Percentiles rank a stretch among this genome's conserved stretches.
These are phyloP conservation scores for Megalops atlanticus DNA, from an alignment of 2,113 vertebrate genomes.

Conservation along the genomic window DNA sequence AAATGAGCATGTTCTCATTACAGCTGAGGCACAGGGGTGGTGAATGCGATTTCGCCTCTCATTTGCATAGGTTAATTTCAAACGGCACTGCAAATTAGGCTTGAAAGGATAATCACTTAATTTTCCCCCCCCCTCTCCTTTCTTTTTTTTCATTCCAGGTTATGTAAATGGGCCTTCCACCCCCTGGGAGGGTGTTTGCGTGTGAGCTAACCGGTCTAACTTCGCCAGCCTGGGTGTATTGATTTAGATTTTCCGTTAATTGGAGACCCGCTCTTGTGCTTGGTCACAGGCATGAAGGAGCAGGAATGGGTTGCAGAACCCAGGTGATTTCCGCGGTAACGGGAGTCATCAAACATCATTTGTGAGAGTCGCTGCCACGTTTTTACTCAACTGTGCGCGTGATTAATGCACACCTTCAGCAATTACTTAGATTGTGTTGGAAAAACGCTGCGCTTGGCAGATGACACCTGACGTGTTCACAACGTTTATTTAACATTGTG, in stretches of 20 bases:
- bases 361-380: conserved; percentile 41
- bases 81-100: conserved; percentile 90
- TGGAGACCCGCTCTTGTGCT: conserved; percentile 73
- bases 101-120: conserved; percentile 97
- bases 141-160: conserved; percentile 76
- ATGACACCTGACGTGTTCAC: not conserved
- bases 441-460: not conserved
- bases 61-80: conserved; percentile 96
- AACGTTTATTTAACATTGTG: not conserved
- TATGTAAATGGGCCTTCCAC: conserved; percentile 87
- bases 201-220: conserved; percentile 51
- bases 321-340: conserved; percentile 67
- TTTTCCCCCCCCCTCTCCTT: conserved; percentile 65
- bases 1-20: conserved; percentile 34
- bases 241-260: conserved; percentile 75
- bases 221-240: conserved; percentile 51
- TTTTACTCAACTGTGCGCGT: conserved; percentile 40
- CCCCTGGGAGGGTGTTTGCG: conserved; percentile 73
- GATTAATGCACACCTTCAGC: conserved; percentile 24
- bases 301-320: conserved; percentile 66
- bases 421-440: not conserved
- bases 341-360: conserved; percentile 50
- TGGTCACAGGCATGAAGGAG: conserved; percentile 50
- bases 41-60: conserved; percentile 74
- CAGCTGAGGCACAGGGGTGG: conserved; percentile 56